Base-by-base conservation (phyloP, 2,888 invertebrate species). In the Amphipyra tragopoginis region DNA sequence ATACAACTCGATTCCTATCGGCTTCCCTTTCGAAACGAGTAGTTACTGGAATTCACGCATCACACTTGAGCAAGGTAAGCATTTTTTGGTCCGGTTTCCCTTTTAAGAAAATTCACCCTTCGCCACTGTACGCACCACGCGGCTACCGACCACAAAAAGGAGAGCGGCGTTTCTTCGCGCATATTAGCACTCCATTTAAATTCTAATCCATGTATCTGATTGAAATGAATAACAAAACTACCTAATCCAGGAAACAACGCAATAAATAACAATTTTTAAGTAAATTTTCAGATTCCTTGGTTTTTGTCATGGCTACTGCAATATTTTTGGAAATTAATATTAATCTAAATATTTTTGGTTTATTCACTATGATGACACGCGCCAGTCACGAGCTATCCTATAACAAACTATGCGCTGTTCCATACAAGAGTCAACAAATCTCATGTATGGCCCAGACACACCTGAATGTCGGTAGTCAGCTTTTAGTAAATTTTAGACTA, bases 381-480 rank as follows among this genome's bases (percentile, higher is more conserved):
- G 44, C 26, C 40, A 44, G 54, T 58, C 61, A 55, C 69, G 8
- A 44, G 13, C 64, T 67, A 52, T 42, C 42, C 58, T 59, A 59
- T 64, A 57, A 54, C 72, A 59, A 65, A 62, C 61, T 71, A 66
- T 50, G 63, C 58, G 64, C 44, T 39, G 48, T 33, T 9, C 48
- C 58, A 53, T 48, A 45, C 49, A 53, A 33, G 43, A 57, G 42
- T 33, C 11, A 9, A 14, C 15, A 48, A 7, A 7, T n/a, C 45
- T 44, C 34, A 15, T 11, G 52, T 11, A 34, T 34, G 42, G 50
- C 36, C 34, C 75, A 44, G 9, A 38, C 76, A 58, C 60, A 56
- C 74, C 74, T 51, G 33, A 34, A 11, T 51, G 65, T 63, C 65
- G 75, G 67, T 75, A 77, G 66, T 59, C 29, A 62, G 74, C 66